These are phyloP conservation scores for Priocnemis perturbator DNA, from an alignment of 2,888 invertebrate species.

Conservation along the genomic window DNA sequence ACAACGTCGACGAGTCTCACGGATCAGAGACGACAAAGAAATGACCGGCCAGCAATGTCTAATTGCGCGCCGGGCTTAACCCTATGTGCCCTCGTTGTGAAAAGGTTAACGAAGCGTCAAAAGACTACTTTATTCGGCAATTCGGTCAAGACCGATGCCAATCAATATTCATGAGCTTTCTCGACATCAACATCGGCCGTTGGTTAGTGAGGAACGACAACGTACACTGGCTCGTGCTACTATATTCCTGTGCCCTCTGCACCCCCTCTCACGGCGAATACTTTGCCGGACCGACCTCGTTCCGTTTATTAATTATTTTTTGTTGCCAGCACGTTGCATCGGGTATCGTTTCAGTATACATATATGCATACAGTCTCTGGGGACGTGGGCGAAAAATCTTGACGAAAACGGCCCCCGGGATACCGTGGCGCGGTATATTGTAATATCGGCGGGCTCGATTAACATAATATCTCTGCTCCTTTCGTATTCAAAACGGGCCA, in stretches of 20 bases:
- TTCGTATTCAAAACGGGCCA: conserved; percentile 70
- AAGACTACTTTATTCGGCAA: conserved; percentile 47
- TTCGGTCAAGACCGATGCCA: conserved; percentile 46
- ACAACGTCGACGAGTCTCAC: conserved; percentile 16
- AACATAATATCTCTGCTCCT: conserved; percentile 71
- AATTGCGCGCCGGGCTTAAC: conserved; percentile 44
- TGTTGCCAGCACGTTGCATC: conserved; percentile 14
- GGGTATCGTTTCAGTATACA: conserved; percentile 7
- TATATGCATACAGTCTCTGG: conserved; percentile 24
- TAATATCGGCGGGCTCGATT: conserved; percentile 65
- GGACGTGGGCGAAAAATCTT: conserved; percentile 51
- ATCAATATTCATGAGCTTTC: conserved; percentile 57
- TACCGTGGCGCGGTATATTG: conserved; percentile 52
- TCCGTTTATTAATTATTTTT: conserved; percentile 44
- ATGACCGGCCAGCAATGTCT: conserved; percentile 17
- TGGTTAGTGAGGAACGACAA: conserved; percentile 3
- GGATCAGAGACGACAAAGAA: too few species aligned
- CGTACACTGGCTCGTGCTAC: conserved; percentile 6
- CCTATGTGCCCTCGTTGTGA: conserved; percentile 37
- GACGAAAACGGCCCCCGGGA: conserved; percentile 46
- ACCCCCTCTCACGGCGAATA: not conserved
- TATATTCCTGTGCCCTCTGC: not conserved
- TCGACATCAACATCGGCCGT: conserved; percentile 3
- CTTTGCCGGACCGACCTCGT: conserved; percentile 4
- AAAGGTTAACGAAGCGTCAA: conserved; percentile 51